Conservation (phyloP, 2,888 invertebrate genomes). For the Drosophila neoperkinsi region DNA sequence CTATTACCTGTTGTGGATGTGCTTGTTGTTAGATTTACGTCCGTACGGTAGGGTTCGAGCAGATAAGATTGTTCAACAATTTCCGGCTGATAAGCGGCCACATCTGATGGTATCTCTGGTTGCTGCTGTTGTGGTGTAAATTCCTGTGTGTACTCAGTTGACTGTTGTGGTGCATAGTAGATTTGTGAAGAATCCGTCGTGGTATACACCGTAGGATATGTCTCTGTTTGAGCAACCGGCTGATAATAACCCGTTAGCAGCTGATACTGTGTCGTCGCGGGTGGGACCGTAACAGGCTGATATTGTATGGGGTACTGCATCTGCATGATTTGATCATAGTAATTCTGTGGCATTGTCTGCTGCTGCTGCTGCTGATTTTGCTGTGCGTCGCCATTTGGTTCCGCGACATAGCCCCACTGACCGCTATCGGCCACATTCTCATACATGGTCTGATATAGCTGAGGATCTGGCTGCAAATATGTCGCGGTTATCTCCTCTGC, state of each 20-base stretch:
- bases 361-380: constrained; percentile 50
- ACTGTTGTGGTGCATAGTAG: constrained; percentile 72
- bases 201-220: constrained; percentile 68
- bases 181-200: constrained; percentile 69
- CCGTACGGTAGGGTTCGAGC: constrained; percentile 55
- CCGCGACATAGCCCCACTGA: constrained; percentile 72
- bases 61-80: constrained; percentile 57
- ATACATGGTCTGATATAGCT: constrained; percentile 81
- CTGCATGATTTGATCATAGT: constrained; percentile 83
- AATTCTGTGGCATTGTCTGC: constrained; percentile 61
- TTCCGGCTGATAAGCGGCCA: constrained; percentile 51
- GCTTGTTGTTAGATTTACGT: constrained; percentile 34
- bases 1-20: constrained; percentile 59
- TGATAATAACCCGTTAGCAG: constrained; percentile 80
- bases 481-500: constrained; percentile 83
- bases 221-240: constrained; percentile 63
- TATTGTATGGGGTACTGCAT: constrained; percentile 82
- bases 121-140: constrained; percentile 36
- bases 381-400: constrained; percentile 24
- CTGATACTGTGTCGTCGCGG: constrained; percentile 77
- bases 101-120: constrained; percentile 38
- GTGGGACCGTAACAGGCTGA: constrained; percentile 69
- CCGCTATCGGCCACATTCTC: constrained; percentile 80
- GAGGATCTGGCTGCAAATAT: constrained; percentile 81
- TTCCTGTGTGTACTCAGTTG: constrained; percentile 50